Evolutionary conservation across 2,113 vertebrate species (phyloP).

Genomic region (Oncorhynchus clarkii): DNA sequence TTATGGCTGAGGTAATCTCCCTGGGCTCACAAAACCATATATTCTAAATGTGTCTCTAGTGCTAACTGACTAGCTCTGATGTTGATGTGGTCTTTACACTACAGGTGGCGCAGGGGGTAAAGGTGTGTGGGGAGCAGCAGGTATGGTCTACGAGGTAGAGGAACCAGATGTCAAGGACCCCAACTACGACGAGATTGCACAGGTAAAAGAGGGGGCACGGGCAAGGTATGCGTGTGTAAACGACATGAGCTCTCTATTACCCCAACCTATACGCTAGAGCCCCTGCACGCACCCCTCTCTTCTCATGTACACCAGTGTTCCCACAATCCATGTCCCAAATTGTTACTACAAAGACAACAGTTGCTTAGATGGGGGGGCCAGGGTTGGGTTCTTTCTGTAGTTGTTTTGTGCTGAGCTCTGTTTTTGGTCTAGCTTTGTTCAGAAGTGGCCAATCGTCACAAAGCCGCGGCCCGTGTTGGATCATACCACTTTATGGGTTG

Average conservation of each 20-base stretch:
- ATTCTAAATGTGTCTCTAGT: too few species aligned
- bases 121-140: constrained; percentile 87
- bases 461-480: not conserved
- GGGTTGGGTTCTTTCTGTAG: not conserved
- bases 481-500: not conserved
- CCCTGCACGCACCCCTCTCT: too few species aligned
- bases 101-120: constrained; percentile 85
- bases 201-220: constrained; percentile 63
- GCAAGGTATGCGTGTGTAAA: not conserved
- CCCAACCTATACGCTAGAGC: too few species aligned
- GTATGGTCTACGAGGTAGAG: constrained; percentile 83
- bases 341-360: too few species aligned
- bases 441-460: not conserved
- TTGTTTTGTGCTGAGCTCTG: not conserved
- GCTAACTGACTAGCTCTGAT: too few species aligned
- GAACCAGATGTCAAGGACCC: constrained; percentile 81
- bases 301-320: too few species aligned
- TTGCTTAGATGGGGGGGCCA: not conserved
- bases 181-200: constrained; percentile 84
- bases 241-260: too few species aligned
- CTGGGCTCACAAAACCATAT: too few species aligned
- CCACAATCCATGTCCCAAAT: too few species aligned
- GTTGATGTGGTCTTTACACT: not conserved
- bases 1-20: too few species aligned
- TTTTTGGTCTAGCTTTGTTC: not conserved